phyloP scores from a whole-genome alignment of 2,113 vertebrate genomes.

The Xenopus borealis region DNA sequence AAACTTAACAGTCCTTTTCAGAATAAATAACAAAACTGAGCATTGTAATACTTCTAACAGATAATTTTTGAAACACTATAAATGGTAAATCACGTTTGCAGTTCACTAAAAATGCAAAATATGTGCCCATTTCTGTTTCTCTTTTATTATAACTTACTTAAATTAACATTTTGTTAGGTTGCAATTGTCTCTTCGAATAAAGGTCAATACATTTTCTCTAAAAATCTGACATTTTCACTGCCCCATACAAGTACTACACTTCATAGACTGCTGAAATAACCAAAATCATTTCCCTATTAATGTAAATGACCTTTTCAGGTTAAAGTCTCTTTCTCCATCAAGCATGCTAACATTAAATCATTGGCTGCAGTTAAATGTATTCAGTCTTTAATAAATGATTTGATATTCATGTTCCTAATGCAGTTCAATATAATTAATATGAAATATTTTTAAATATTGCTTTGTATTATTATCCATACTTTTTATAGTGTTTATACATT shows the following conservation, averaged over 20 bases:
- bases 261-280: slow-evolving; percentile 15
- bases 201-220: slow-evolving; percentile 39
- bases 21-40: too few relatives aligned
- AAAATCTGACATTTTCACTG: background rate
- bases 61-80: too few relatives aligned
- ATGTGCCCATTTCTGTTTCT: background rate
- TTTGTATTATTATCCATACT: background rate
- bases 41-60: too few relatives aligned
- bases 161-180: slow-evolving; percentile 28
- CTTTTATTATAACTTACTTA: slow-evolving; percentile 2
- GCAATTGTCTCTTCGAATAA: slow-evolving; percentile 30
- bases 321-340: slow-evolving; percentile 36
- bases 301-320: slow-evolving; percentile 41
- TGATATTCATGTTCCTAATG: slow-evolving; percentile 25
- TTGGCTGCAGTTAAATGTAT: slow-evolving; percentile 13
- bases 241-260: background rate
- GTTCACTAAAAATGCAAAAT: too few relatives aligned
- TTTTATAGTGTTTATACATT: too few relatives aligned
- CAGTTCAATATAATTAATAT: slow-evolving; percentile 26
- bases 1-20: too few relatives aligned
- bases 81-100: too few relatives aligned
- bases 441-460: background rate
- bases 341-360: slow-evolving; percentile 21
- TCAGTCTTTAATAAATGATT: slow-evolving; percentile 15
- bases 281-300: slow-evolving; percentile 26